These are phyloP conservation scores for Calycopis cecrops DNA, from an alignment of 1,140 invertebrate species.

Conservation along the genomic window DNA sequence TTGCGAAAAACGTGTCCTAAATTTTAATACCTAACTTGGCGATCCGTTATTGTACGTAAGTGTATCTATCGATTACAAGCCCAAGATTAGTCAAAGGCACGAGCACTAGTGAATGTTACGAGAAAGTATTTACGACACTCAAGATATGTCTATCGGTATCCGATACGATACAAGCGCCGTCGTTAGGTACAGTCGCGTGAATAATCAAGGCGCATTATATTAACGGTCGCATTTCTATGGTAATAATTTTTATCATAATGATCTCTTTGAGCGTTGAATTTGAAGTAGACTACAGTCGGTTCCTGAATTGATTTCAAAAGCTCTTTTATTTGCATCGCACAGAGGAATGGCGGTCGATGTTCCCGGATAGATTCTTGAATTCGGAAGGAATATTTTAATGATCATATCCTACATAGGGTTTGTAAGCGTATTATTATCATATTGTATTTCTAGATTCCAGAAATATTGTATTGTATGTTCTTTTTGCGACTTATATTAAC, in stretches of 20 bases:
- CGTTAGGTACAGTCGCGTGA: conserved; percentile 20
- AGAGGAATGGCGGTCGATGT: conserved; percentile 33
- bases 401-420: not conserved
- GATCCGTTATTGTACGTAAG: no score
- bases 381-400: not conserved
- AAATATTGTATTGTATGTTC: no score
- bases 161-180: conserved; percentile 7
- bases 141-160: not conserved
- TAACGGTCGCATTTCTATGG: conserved; percentile 38
- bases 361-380: conserved; percentile 12
- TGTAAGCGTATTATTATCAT: no score
- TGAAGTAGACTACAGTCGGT: conserved; percentile 33
- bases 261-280: conserved; percentile 43
- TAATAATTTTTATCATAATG: conserved; percentile 40
- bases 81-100: no score
- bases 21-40: no score
- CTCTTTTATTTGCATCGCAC: conserved; percentile 42
- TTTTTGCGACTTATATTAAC: no score
- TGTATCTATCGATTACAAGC: no score
- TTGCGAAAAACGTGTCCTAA: no score
- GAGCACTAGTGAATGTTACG: no score
- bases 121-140: no score
- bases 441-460: no score
- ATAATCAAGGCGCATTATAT: conserved; percentile 31
- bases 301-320: conserved; percentile 35